phyloP scores from a whole-genome alignment of 2,797 vertebrate genomes.

The Podarcis lilfordi region DNA sequence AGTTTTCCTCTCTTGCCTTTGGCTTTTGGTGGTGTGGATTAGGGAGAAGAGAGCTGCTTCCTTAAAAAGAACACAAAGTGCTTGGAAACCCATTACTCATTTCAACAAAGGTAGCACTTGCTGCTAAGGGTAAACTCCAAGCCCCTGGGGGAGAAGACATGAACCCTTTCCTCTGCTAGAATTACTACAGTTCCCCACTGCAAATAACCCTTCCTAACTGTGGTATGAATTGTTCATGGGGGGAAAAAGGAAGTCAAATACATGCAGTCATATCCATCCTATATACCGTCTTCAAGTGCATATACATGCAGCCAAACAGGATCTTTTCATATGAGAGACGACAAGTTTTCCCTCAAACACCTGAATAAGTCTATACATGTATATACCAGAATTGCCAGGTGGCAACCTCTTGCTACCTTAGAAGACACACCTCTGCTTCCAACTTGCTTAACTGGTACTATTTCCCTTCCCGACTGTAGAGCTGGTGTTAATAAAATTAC shows the following conservation, averaged over 20 bases:
- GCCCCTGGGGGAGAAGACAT: no score
- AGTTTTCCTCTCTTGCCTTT: conserved; percentile 4
- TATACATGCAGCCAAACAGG: background rate
- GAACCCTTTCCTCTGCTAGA: no score
- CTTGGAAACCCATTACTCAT: background rate
- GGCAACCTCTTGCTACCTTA: background rate
- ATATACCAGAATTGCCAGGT: background rate
- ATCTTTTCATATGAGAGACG: background rate
- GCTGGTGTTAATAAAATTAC: background rate
- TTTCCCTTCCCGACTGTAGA: no score
- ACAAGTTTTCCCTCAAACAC: background rate
- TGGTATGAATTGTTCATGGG: no score
- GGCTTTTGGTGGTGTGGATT: conserved; percentile 24
- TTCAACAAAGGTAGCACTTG: background rate
- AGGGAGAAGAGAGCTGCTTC: background rate
- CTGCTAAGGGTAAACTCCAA: background rate
- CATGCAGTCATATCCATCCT: no score
- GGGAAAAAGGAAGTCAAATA: no score
- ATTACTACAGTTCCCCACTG: no score
- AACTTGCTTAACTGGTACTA: background rate
- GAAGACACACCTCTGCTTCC: background rate
- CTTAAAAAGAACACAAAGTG: background rate
- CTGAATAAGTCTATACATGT: background rate
- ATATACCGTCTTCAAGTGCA: no score
- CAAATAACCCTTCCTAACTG: no score